Evolutionary conservation across 2,888 invertebrate species (phyloP).

Genomic region (Drosophila anceps): DNA sequence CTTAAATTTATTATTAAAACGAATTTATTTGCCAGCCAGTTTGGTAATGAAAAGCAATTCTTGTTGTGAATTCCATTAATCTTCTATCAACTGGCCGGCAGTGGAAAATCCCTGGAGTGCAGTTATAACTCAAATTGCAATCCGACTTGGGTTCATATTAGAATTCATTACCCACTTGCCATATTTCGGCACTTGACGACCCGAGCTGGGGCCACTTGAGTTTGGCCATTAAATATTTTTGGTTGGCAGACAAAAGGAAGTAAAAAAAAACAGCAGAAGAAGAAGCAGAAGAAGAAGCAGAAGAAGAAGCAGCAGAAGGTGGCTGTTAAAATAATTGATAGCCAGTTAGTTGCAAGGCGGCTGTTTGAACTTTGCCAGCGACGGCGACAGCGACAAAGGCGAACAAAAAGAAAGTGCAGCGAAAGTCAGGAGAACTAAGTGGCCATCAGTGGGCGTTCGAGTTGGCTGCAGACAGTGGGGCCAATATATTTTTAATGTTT

Average conservation of each 20-base stretch:
- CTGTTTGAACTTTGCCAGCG: conserved; percentile 71
- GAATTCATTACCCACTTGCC: conserved; percentile 68
- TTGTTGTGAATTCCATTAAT: conserved; percentile 16
- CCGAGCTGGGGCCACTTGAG: conserved; percentile 43
- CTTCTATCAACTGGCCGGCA: conserved; percentile 9
- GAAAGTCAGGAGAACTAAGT: conserved; percentile 73
- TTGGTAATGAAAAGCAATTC: conserved; percentile 8
- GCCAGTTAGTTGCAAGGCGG: conserved; percentile 75
- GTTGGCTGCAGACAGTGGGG: conserved; percentile 42
- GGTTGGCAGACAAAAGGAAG: conserved; percentile 33
- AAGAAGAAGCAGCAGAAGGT: conserved; percentile 8
- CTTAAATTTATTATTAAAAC: neutral
- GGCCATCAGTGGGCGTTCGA: conserved; percentile 60
- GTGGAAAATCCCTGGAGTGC: conserved; percentile 13
- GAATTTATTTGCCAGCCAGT: neutral
- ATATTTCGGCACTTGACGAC: conserved; percentile 60
- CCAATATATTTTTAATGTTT: conserved; percentile 81
- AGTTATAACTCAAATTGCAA: conserved; percentile 38
- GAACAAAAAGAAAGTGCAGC: conserved; percentile 62
- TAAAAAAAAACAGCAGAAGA: conserved; percentile 2
- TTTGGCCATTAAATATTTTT: conserved; percentile 55
- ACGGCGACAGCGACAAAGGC: conserved; percentile 24
- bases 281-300: neutral
- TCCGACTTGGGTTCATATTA: conserved; percentile 60
- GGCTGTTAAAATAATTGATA: conserved; percentile 81